Base-by-base conservation (phyloP, 2,888 invertebrate species). In the Sceliomorpha sp. region DNA sequence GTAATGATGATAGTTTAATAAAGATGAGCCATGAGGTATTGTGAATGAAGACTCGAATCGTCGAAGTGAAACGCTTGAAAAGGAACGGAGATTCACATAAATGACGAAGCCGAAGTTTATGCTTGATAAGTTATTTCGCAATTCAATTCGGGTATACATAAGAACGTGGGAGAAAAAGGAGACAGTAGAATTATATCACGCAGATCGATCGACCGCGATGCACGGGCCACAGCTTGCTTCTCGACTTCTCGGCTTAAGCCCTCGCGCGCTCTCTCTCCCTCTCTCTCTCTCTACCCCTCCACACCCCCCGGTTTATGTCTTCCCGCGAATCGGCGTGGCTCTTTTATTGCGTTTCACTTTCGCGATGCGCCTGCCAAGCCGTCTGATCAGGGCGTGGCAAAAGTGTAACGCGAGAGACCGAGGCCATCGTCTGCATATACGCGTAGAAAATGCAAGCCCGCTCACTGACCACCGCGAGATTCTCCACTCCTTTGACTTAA, bases 341-440 rank as follows among this genome's bases (percentile, higher is more conserved):
- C 76, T 77, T 83, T 83, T 84, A 82, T 83, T 85, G 87, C 87
- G 87, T 87, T 87, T 87, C 87, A 88, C 88, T 88, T 88, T 88
- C 86, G 87, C 86, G 87, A 88, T 86, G 87, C 87, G 86, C 82
- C 81, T 77, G 80, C 78, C 79, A 70, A 77, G 80, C 76, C 71
- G 80, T 81, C 80, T 77, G 85, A 82, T 83, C 79, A 78, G 86
- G 85, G 84, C 85, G 85, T 87, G 86, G 87, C 86, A 84, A 83
- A 85, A 87, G 83, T 87, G 86, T 86, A 87, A 86, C 87, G 86
- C 85, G 85, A 85, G 79, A 81, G 77, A 63, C 63, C 66, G 63
- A 70, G 69, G 64, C 60, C 70, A 67, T 68, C 71, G 62, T 56
- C 47, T 50, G 40, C 32, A 34, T 29, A 29, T 47, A 40, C 27